Percentiles rank a stretch among this genome's conserved stretches.
These are phyloP conservation scores for Novumbra hubbsi DNA, from an alignment of 2,797 vertebrate species.

Conservation along the genomic window DNA sequence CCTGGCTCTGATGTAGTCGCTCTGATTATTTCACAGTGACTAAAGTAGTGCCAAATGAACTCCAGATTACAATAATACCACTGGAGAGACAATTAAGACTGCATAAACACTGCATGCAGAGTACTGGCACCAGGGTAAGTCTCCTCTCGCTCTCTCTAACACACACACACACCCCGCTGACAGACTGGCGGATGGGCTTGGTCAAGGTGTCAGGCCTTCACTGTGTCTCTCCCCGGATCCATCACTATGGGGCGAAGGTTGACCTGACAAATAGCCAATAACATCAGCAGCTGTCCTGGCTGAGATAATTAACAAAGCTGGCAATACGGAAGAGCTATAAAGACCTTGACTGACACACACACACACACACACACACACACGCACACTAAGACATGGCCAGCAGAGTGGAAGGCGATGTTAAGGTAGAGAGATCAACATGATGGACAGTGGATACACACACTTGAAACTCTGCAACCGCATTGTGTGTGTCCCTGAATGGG, in stretches of 20 bases:
- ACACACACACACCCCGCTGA: conserved; percentile 13
- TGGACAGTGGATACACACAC: neutral
- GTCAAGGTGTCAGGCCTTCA: conserved; percentile 51
- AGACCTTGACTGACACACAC: conserved; percentile 38
- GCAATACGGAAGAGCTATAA: conserved; percentile 74
- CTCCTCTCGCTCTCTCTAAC: conserved; percentile 22
- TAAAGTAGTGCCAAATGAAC: conserved; percentile 56
- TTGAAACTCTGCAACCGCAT: too few relatives aligned
- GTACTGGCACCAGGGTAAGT: conserved; percentile 56
- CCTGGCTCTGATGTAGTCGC: conserved; percentile 32
- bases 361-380: neutral
- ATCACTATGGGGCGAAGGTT: conserved; percentile 61
- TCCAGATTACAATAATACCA: conserved; percentile 72
- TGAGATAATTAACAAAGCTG: conserved; percentile 77
- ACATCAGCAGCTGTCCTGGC: conserved; percentile 61
- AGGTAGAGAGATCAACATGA: conserved; percentile 7
- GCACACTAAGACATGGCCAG: neutral
- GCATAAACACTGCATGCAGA: conserved; percentile 60
- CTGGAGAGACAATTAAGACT: conserved; percentile 61
- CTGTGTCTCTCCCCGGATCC: conserved; percentile 46
- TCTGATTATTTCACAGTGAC: conserved; percentile 50
- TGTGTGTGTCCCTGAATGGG: neutral
- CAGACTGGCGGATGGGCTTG: conserved; percentile 12
- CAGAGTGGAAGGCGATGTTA: conserved; percentile 4
- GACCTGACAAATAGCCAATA: conserved; percentile 73